Evolutionary conservation across 1,140 invertebrate genomes (phyloP).

Genomic region (Caenorhabditis elegans): DNA sequence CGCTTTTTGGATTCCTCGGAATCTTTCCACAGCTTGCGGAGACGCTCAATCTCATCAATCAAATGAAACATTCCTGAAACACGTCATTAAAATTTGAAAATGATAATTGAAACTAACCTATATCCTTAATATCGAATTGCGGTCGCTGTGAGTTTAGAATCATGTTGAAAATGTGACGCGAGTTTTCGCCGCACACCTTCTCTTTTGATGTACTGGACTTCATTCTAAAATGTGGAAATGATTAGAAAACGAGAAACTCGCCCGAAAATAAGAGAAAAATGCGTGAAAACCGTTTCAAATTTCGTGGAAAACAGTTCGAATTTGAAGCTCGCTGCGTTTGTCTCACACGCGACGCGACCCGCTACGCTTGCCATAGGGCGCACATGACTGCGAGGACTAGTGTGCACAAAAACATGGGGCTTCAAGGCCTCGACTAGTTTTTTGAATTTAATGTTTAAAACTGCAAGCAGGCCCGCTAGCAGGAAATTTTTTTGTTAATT

Average conservation of each 20-base stretch:
- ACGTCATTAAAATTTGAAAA: not conserved
- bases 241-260: not conserved
- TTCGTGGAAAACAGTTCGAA: not conserved
- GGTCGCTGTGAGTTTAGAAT: constrained; percentile 3
- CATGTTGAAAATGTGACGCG: constrained; percentile 1
- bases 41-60: constrained; percentile 3
- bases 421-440: no score
- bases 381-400: not conserved
- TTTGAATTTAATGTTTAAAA: no score
- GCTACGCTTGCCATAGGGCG: not conserved
- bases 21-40: constrained; percentile 12
- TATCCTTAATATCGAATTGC: not conserved
- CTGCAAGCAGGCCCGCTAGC: no score
- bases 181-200: constrained; percentile 3
- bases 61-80: constrained; percentile 14
- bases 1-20: constrained; percentile 6
- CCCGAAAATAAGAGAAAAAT: not conserved
- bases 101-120: not conserved
- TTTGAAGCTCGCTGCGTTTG: not conserved
- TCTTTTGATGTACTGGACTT: constrained; percentile 26
- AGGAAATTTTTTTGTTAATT: not conserved
- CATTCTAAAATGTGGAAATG: not conserved
- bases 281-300: not conserved
- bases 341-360: not conserved
- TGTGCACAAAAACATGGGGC: no score